Base-by-base conservation (phyloP, 1,140 invertebrate genomes). In the Ceratina australensis region DNA sequence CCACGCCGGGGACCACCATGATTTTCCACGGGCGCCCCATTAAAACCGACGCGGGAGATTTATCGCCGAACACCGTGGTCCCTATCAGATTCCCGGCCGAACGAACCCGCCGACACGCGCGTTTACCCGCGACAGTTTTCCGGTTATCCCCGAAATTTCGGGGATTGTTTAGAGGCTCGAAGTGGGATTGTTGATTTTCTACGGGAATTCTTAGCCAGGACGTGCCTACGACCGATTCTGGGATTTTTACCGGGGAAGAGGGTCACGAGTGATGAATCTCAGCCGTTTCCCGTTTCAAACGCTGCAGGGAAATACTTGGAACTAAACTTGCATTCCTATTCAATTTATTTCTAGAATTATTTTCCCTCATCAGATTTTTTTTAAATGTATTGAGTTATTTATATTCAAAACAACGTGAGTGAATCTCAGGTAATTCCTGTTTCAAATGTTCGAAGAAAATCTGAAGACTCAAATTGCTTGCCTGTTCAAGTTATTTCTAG, bases 1-100 rank as follows among this genome's bases (percentile, higher is more conserved):
- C 8, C n/a, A 74, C 61, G 20, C 52, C 26, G 77, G 80, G 78
- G 86, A 87, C 88, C 86, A 88, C 86, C 88, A 83, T 86, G 87
- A 86, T 89, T 90, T 89, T 88, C 86, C 80, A 83, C 66, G 66
- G 33, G 78, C 76, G 72, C 60, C 76, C 63, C 82, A 76, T 42
- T 88, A 87, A 89, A 89, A 87, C 81, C 71, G 78, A 80, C 57
- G 77, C 42, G 47, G 22, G 77, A 89, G 86, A 88, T 89, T 89
- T 86, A 88, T 88, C 80, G 81, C 15, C 77, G 15, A 22, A 24
- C 52, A 16, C 52, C 61, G 47, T n/a, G n/a, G n/a, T n/a, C 79
- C 59, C 33, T 80, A 71, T 80, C 59, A 47, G 79, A 87, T 87
- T 85, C 86, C 78, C 64, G 76, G 66, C 16, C n/a, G 65, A 82